Base-by-base conservation (phyloP, 2,113 vertebrate species). In the Coturnix japonica region DNA sequence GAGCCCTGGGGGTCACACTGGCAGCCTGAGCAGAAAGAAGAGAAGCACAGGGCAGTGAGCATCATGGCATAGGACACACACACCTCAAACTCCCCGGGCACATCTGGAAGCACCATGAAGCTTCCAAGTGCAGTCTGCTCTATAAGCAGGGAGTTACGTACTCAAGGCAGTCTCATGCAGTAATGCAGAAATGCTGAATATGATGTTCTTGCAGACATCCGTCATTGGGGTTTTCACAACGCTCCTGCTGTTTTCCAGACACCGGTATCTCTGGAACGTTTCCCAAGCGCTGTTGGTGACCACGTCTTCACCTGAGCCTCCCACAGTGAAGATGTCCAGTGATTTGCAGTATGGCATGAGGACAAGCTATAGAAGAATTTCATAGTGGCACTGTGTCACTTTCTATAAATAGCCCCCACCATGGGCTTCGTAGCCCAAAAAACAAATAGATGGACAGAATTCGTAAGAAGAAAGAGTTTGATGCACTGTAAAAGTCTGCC, bases 281-380 rank as follows among this genome's bases (percentile, higher is more conserved):
- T 99, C 99, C 99, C 99, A 99, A 76, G 97, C 98, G 0, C 96
- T 98, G 85, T 98, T 98, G 2, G 96, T 98, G 79, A 97, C 91
- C 49, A 98, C 66, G 3, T 98, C 98, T 11, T 98, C 98, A 1
- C 98, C 98, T 5, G 98, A 98, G 4, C 98, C 98, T 87, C 98
- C 97, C 63, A 95, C 86, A 0, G 98, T 98, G 97, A 99, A 99
- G 73, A 99, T 98, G 79, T 99, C 99, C 97, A 99, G 95, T 2
- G 98, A 99, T 92, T 98, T 99, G 95, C 99, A 99, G 97, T 99
- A 98, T 0, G 99, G 99, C 98, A 99, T 99, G 91, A 99, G 97
- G 83, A 99, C 98, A 21, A 99, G 98, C 99, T 99, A 64, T 2
- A 30, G 84, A 89, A 85, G 31, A 85, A 85, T 80, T 76, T 87